Base-by-base conservation (phyloP, 2,797 vertebrate genomes). In the Zenarchopterus dispar region DNA sequence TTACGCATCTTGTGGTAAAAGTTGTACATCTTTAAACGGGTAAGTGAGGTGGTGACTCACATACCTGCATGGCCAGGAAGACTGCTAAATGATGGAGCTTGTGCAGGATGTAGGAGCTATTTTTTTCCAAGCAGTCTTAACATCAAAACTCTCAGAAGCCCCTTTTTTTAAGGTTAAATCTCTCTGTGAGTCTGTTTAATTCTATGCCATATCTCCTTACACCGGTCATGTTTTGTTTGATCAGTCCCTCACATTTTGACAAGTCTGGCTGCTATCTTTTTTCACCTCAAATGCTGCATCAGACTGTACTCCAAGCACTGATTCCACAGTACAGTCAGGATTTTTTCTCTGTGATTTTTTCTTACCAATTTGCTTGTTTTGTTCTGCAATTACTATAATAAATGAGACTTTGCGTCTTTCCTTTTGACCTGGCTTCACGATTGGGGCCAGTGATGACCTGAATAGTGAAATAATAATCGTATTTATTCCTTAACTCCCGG, bases 381-480 rank as follows among this genome's bases (percentile, higher is more conserved):
- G 24, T 57, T 7, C 13, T 22, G 11, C 17, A 68, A 21, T 65
- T 64, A 36, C 49, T 36, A 24, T 24, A 22, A 18, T 65, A 43
- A 56, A 57, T 53, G 43, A 19, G 46, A 1, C 28, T 55, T 53
- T 55, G 36, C 62, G n/a, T 67, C 5, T 49, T 71, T 73, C 45
- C 33, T 49, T 75, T 62, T 83, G 78, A 88, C 75, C 78, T 81
- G 21, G 62, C 70, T 80, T 85, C 62, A 76, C 66, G 68, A 57
- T 55, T 61, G 65, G 61, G 66, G 31, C 55, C 62, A 18, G 70
- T 80, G 73, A 81, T 80, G 46, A 64, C 75, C 26, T 67, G 65
- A 49, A 74, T 82, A 85, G 81, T 87, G 78, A 85, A 72, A 78
- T 81, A 81, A 75, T 81, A 85, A 83, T 87, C 70, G 62, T 4